Evolutionary conservation across 2,113 vertebrate species (phyloP).

Genomic region (Vireo altiloquus): DNA sequence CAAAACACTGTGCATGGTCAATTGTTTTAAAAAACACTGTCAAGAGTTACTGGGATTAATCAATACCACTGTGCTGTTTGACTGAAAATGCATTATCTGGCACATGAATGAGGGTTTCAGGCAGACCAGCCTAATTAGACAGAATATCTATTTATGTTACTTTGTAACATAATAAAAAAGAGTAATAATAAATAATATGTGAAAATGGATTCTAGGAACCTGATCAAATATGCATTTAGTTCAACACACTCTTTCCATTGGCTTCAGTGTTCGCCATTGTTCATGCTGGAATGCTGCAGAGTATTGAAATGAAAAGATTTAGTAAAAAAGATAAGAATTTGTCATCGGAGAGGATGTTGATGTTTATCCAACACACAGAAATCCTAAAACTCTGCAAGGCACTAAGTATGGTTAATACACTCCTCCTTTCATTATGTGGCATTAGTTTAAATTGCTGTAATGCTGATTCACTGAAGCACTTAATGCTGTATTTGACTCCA

Average conservation of each 20-base stretch:
- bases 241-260: not conserved
- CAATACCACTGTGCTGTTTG: not conserved
- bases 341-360: not conserved
- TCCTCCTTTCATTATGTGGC: not conserved
- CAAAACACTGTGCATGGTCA: not conserved
- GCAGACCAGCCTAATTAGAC: not conserved
- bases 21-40: not conserved
- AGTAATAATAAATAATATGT: not conserved
- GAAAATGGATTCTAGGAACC: conserved; percentile 9
- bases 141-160: not conserved
- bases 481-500: not conserved
- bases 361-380: not conserved
- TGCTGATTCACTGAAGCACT: not conserved
- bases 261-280: not conserved
- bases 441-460: not conserved
- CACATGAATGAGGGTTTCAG: not conserved
- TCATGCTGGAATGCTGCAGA: not conserved
- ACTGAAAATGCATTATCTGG: not conserved
- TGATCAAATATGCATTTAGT: not conserved
- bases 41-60: not conserved
- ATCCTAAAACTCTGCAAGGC: not conserved
- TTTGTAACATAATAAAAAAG: not conserved
- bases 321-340: not conserved
- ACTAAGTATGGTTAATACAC: not conserved
- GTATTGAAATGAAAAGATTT: not conserved